These are phyloP conservation scores for Calephelis nemesis DNA, from an alignment of 1,140 invertebrate species.

Conservation along the genomic window DNA sequence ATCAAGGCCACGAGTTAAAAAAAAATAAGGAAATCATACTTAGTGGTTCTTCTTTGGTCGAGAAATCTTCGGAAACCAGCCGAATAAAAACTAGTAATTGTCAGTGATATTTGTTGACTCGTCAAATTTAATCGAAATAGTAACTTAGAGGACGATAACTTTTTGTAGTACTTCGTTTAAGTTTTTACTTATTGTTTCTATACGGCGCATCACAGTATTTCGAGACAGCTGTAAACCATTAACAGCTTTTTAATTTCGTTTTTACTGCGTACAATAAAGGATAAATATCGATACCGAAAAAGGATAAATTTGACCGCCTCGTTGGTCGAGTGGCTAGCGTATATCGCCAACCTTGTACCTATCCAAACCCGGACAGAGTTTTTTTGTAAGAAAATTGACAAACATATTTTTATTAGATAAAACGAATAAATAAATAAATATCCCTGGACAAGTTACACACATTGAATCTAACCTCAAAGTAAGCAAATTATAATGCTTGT, in stretches of 20 bases:
- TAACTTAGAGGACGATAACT: background rate
- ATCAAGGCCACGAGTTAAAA: conserved; percentile 42
- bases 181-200: conserved; percentile 10
- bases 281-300: no score
- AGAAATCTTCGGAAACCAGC: conserved; percentile 48
- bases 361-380: no score
- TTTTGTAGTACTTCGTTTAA: background rate
- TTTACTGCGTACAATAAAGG: background rate
- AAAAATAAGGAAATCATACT: conserved; percentile 41
- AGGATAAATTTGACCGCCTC: no score
- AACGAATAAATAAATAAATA: no score
- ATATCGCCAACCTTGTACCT: no score
- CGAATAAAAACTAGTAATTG: conserved; percentile 29
- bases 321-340: no score
- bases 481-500: no score
- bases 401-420: no score
- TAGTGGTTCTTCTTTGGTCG: conserved; percentile 49
- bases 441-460: no score
- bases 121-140: no score
- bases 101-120: background rate
- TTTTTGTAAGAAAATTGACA: no score
- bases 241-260: conserved; percentile 10
- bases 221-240: background rate
- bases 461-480: no score
- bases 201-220: conserved; percentile 1